Base-by-base conservation (phyloP, 35 echinoderm and acorn worm genomes). In the Ophioderma brevispina region DNA sequence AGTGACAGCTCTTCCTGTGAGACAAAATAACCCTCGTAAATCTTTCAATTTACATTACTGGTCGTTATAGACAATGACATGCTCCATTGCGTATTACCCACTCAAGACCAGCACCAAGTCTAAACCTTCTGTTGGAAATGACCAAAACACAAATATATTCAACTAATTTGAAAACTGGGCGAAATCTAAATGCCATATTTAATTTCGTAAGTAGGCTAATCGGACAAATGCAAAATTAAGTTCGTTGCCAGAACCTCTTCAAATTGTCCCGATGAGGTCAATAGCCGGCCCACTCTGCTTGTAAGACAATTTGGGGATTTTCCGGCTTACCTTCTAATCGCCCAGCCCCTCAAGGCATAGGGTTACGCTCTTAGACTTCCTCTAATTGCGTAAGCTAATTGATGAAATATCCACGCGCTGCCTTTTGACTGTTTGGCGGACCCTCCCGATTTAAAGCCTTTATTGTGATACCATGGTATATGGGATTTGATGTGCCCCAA, bases 271-370 rank as follows among this genome's bases (percentile, higher is more conserved):
- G 59, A 70, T 70, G 23, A 70, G 59, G 59, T 70, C 59, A 70
- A 70, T 70, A 70, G 59, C 59, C 59, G 2, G 59, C 59, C 59
- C 59, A 30, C 17, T 70, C 59, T 70, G 59, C 59, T 70, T 70
- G 59, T 70, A 70, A 70, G 59, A 70, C 59, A 70, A 70, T 70
- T 70, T 70, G 59, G 59, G 59, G 59, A 70, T 70, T 70, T 70
- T 70, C 59, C 59, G 59, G 59, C 59, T 25, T 70, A 70, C 28
- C 59, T 70, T 70, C 28, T 70, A 70, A 70, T 70, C 59, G 59
- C 59, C 28, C 15, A 70, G 59, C 59, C 59, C 59, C 59, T 70
- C 59, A 2, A 70, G 59, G 59, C 59, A 70, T 70, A 13, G 23
- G 59, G 59, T 70, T 70, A 70, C 59, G 59, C 59, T 25, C 59